These are phyloP conservation scores for Grantiella picta DNA, from an alignment of 2,113 vertebrate species.

Conservation along the genomic window DNA sequence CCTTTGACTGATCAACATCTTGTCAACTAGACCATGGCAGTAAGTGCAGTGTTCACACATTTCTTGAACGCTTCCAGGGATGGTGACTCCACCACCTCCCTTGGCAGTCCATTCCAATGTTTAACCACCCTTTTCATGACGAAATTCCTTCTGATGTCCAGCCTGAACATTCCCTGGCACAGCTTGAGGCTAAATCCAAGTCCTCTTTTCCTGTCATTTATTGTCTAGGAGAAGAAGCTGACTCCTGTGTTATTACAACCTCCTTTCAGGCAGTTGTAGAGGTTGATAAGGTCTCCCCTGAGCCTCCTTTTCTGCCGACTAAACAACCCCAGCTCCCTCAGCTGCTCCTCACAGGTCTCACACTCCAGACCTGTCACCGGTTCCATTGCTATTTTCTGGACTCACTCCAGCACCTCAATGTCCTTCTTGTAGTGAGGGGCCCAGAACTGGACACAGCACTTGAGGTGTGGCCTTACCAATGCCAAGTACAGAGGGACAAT, in stretches of 20 bases:
- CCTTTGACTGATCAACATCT: background rate
- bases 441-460: background rate
- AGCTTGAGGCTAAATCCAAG: background rate
- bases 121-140: background rate
- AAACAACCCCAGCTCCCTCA: background rate
- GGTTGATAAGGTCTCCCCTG: background rate
- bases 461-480: background rate
- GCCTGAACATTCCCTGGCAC: background rate
- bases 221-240: background rate
- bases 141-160: background rate
- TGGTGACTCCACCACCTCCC: background rate
- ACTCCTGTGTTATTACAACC: background rate
- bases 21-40: background rate
- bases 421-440: background rate
- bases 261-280: background rate
- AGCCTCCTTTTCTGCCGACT: background rate
- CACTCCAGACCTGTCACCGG: background rate
- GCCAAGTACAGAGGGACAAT: background rate
- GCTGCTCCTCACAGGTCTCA: background rate
- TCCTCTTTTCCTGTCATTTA: background rate
- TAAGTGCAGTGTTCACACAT: background rate
- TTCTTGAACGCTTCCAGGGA: background rate
- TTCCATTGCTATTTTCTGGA: background rate
- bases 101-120: background rate
- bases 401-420: background rate